Conservation (phyloP, 2,797 vertebrate genomes). For the Microctenopoma steveboyesi region DNA sequence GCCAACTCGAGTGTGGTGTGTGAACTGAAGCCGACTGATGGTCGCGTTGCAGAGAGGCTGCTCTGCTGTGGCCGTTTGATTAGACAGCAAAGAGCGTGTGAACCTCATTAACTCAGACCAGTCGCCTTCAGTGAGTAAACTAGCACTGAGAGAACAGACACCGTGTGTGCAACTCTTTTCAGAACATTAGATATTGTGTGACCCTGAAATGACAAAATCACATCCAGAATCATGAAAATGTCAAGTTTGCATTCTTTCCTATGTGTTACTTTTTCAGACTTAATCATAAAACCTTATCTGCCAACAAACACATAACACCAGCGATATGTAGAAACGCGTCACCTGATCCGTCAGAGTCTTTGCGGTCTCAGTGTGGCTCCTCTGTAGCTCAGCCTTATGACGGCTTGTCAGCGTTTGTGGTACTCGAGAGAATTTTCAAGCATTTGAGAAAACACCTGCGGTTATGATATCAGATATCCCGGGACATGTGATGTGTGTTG, state of each 20-base stretch:
- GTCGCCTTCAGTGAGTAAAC: neutral
- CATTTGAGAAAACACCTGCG: no score
- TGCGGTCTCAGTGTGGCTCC: no score
- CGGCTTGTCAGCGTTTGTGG: no score
- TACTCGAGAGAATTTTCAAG: no score
- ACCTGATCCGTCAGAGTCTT: no score
- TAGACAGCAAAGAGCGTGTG: constrained; percentile 33
- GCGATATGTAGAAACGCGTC: neutral
- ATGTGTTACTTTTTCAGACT: neutral
- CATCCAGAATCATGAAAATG: neutral
- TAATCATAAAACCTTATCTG: neutral
- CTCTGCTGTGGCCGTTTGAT: constrained; percentile 23
- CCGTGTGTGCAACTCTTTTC: neutral
- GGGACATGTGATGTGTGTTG: no score
- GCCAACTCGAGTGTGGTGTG: constrained; percentile 10
- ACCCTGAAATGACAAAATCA: neutral
- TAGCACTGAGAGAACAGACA: neutral
- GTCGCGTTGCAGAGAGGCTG: neutral
- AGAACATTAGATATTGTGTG: neutral
- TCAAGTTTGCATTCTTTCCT: neutral
- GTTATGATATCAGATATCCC: no score
- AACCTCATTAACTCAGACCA: constrained; percentile 34
- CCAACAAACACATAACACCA: neutral
- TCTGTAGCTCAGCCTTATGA: no score
- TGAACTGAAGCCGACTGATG: neutral